Evolutionary conservation across 2,888 invertebrate species (phyloP).

Genomic region (Margaritifera margaritifera): DNA sequence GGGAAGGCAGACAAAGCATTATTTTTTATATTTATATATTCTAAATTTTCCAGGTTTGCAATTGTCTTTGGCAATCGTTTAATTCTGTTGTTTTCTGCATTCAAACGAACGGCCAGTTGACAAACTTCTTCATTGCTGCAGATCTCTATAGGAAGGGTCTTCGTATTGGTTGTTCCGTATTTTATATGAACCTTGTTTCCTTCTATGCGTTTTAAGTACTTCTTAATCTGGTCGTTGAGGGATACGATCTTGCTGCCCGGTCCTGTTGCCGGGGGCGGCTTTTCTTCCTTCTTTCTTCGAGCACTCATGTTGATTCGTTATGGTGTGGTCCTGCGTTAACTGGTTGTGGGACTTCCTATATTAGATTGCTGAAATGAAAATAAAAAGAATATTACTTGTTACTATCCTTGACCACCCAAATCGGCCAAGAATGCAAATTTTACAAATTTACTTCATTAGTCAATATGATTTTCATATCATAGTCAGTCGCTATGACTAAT

Average conservation of each 20-base stretch:
- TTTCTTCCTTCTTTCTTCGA: slow-evolving; percentile 68
- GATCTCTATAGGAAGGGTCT: slow-evolving; percentile 67
- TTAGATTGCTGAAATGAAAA: no score
- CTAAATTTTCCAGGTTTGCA: slow-evolving; percentile 57
- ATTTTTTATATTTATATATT: slow-evolving; percentile 62
- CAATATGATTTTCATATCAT: no score
- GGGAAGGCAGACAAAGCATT: slow-evolving; percentile 62
- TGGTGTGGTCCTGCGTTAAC: no score
- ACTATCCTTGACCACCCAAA: no score
- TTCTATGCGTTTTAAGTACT: slow-evolving; percentile 55
- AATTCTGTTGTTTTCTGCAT: slow-evolving; percentile 68
- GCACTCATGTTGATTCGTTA: slow-evolving; percentile 39
- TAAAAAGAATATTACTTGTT: no score
- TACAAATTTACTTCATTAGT: no score
- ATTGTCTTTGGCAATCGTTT: slow-evolving; percentile 66
- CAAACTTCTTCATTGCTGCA: slow-evolving; percentile 69
- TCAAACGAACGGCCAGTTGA: slow-evolving; percentile 59
- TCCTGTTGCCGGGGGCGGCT: slow-evolving; percentile 71
- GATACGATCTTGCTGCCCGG: slow-evolving; percentile 70
- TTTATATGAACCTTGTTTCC: slow-evolving; percentile 57
- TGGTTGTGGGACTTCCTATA: no score
- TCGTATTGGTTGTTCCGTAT: slow-evolving; percentile 61
- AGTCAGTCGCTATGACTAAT: no score
- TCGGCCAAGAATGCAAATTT: no score
- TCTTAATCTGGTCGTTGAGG: slow-evolving; percentile 65